Conservation (phyloP, 1,140 invertebrate species). For the Dinoponera quadriceps region DNA sequence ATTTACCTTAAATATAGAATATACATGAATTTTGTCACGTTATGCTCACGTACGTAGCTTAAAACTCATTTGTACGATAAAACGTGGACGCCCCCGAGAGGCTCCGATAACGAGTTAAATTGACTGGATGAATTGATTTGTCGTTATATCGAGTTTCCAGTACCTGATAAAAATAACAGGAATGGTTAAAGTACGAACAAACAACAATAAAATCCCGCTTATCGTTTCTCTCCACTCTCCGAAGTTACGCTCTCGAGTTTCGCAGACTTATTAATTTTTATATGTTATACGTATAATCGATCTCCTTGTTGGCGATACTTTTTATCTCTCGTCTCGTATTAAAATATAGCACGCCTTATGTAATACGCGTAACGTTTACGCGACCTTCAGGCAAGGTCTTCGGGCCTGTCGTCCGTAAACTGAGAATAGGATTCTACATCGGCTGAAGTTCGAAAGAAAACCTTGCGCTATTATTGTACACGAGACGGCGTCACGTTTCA, state of each 20-base stretch:
- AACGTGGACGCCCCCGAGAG: neutral
- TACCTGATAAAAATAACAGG: conserved; percentile 7
- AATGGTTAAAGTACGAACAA: neutral
- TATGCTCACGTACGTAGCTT: neutral
- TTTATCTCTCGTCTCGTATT: conserved; percentile 20
- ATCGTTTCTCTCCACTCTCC: neutral
- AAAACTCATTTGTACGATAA: neutral
- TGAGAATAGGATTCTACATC: conserved; percentile 46
- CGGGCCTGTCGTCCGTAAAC: conserved; percentile 29
- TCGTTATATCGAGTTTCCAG: neutral
- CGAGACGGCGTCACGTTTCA: conserved; percentile 34
- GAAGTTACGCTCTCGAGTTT: neutral
- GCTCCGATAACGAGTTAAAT: conserved; percentile 20
- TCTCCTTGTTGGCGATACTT: neutral
- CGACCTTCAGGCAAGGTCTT: conserved; percentile 41
- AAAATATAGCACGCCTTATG: conserved; percentile 32
- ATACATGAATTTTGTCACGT: neutral
- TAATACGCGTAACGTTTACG: conserved; percentile 31
- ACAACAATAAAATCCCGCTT: neutral
- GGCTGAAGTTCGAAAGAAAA: conserved; percentile 48
- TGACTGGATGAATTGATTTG: neutral
- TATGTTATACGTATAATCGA: conserved; percentile 7
- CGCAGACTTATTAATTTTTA: neutral
- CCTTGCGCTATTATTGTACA: conserved; percentile 56
- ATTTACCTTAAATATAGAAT: too few relatives aligned